phyloP scores from a whole-genome alignment of 1,140 invertebrate species.

The Branchinecta lindahli region DNA sequence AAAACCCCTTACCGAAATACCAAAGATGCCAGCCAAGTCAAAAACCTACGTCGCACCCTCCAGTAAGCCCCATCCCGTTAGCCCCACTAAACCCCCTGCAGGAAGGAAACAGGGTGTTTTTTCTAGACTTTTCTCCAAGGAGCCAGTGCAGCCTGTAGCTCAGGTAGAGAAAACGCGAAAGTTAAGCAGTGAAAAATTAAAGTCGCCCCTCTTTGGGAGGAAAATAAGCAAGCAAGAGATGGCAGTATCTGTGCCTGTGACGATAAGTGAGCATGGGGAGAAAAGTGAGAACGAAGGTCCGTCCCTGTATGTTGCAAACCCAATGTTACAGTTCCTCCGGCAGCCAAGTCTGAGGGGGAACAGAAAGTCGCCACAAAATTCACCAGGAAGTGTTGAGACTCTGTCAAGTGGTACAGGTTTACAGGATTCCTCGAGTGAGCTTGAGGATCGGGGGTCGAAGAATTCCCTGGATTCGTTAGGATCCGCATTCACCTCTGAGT shows the following conservation, averaged over 20 bases:
- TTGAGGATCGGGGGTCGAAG: neutral
- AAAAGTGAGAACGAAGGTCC: neutral
- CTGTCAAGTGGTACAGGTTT: neutral
- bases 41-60: neutral
- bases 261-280: neutral
- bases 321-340: neutral
- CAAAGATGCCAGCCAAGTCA: neutral
- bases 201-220: neutral
- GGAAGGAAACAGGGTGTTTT: neutral
- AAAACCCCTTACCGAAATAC: neutral
- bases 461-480: neutral
- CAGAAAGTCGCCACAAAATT: neutral
- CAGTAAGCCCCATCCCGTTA: neutral
- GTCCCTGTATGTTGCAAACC: neutral
- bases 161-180: neutral
- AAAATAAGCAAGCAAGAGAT: neutral
- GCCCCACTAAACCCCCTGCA: neutral
- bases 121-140: neutral
- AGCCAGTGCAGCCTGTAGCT: neutral
- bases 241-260: neutral
- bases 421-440: neutral
- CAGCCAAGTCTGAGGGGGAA: neutral
- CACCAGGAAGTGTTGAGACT: neutral
- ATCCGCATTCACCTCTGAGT: neutral
- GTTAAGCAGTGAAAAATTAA: neutral